Evolutionary conservation across 2,888 invertebrate genomes (phyloP).

Genomic region (Monochamus alternatus): DNA sequence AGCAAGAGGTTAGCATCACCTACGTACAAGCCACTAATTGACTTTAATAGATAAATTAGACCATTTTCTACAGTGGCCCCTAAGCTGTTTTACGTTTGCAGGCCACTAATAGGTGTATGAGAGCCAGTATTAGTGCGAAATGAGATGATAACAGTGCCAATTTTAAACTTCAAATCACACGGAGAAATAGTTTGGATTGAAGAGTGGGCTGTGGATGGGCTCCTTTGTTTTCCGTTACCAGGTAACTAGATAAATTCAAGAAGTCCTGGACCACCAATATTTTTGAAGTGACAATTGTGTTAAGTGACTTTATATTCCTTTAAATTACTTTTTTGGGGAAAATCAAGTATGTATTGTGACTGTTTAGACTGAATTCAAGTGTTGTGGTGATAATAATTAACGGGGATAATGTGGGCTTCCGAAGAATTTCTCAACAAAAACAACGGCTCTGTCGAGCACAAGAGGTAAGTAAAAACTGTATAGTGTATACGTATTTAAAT

Average conservation of each 20-base stretch:
- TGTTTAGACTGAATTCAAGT: background rate
- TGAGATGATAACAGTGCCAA: conserved; percentile 45
- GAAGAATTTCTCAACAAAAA: conserved; percentile 50
- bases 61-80: conserved; percentile 58
- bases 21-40: conserved; percentile 66
- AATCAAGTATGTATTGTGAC: background rate
- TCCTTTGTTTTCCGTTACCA: conserved; percentile 12
- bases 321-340: background rate
- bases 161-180: conserved; percentile 14
- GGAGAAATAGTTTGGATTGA: background rate
- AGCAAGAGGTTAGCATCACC: conserved; percentile 52
- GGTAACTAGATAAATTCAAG: conserved; percentile 3
- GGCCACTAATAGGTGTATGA: conserved; percentile 36
- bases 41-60: conserved; percentile 70
- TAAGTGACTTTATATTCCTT: too few species aligned
- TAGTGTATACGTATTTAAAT: background rate
- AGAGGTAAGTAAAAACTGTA: conserved; percentile 51
- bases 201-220: conserved; percentile 2
- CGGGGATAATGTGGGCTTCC: conserved; percentile 55
- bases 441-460: conserved; percentile 50
- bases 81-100: conserved; percentile 48
- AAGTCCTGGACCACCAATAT: background rate
- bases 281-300: too few species aligned
- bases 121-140: conserved; percentile 32
- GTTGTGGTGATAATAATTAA: background rate